Conservation (phyloP, 2,888 invertebrate species). For the Meandrusa payeni region DNA sequence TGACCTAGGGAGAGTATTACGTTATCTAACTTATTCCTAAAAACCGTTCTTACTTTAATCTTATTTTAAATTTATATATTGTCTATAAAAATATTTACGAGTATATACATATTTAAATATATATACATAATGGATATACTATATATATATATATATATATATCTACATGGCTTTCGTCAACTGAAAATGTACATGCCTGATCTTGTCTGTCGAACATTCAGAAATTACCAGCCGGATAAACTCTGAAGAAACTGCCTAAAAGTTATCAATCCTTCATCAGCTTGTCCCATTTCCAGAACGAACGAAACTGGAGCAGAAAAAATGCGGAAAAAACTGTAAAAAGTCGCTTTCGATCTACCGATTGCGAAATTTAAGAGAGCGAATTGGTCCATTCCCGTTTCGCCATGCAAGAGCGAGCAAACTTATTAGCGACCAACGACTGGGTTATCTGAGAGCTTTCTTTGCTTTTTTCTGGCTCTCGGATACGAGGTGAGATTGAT, state of each 20-base stretch:
- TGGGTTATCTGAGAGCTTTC: constrained; percentile 52
- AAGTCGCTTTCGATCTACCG: constrained; percentile 50
- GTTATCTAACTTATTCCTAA: no score
- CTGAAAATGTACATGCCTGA: no score
- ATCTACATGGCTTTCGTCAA: no score
- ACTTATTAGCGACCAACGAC: constrained; percentile 64
- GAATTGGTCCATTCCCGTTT: constrained; percentile 67
- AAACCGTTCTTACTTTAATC: no score
- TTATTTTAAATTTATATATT: no score
- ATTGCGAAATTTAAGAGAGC: constrained; percentile 60
- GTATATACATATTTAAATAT: no score
- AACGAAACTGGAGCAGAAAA: constrained; percentile 24
- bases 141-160: no score
- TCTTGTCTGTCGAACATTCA: no score
- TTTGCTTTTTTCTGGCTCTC: constrained; percentile 71
- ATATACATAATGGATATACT: no score
- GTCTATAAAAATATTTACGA: no score
- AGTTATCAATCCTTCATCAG: constrained; percentile 22
- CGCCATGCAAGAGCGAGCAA: constrained; percentile 74
- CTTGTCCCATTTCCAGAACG: constrained; percentile 24
- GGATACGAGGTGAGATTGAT: constrained; percentile 57
- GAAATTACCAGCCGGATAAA: constrained; percentile 10
- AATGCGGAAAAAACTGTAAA: constrained; percentile 33
- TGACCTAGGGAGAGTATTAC: no score
- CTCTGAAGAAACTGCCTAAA: constrained; percentile 5